Percentiles rank a stretch among this genome's conserved stretches.
Conservation (phyloP, 2,888 invertebrate species). For the Phaedon cochleariae region DNA sequence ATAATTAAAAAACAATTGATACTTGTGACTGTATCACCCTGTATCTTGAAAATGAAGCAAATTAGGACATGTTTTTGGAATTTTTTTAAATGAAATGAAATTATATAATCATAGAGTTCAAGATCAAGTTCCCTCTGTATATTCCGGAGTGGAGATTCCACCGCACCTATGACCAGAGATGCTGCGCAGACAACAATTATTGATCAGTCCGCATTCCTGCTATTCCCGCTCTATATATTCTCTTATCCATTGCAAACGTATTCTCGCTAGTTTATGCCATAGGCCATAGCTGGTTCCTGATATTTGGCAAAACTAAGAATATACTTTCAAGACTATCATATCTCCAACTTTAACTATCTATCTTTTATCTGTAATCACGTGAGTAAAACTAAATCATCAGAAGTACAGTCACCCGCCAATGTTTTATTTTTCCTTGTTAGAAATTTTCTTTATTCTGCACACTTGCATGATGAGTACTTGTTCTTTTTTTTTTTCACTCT, state of each 20-base stretch:
- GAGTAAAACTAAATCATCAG: slow-evolving; percentile 27
- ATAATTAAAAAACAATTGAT: too few relatives aligned
- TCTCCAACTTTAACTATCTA: slow-evolving; percentile 12
- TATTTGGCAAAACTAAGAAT: slow-evolving; percentile 6
- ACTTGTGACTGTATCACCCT: too few relatives aligned
- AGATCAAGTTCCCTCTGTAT: slow-evolving; percentile 4
- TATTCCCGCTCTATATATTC: slow-evolving; percentile 40
- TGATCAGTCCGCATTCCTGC: slow-evolving; percentile 49
- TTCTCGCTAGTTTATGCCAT: slow-evolving; percentile 45
- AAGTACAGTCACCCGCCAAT: slow-evolving; percentile 22
- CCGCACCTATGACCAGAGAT: slow-evolving; percentile 35
- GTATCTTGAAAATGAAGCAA: too few relatives aligned
- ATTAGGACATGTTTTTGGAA: too few relatives aligned
- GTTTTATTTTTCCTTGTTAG: slow-evolving; percentile 13
- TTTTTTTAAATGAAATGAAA: too few relatives aligned
- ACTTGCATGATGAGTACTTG: slow-evolving; percentile 16
- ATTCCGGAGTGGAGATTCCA: slow-evolving; percentile 13
- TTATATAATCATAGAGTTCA: too few relatives aligned
- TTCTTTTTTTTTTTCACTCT: neutral
- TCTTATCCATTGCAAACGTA: slow-evolving; percentile 55
- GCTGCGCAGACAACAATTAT: slow-evolving; percentile 55
- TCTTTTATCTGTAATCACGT: slow-evolving; percentile 18
- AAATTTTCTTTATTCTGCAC: slow-evolving; percentile 21
- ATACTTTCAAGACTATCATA: slow-evolving; percentile 33
- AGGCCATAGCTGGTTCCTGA: slow-evolving; percentile 45